Percentiles rank a stretch among this genome's conserved stretches.
Conservation (phyloP, 2,888 invertebrate species). For the Hypolimnas misippus region DNA sequence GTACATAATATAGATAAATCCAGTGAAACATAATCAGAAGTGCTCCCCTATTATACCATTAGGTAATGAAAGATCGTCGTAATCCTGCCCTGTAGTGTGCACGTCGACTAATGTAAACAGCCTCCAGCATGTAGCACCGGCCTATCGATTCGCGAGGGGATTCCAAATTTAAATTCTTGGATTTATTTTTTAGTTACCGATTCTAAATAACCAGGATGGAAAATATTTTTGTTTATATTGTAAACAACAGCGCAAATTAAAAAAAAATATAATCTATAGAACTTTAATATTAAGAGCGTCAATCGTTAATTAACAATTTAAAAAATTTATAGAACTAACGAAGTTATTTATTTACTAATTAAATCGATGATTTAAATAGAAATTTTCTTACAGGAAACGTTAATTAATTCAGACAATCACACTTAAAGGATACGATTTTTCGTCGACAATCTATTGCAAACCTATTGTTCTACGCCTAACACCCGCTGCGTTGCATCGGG, state of each 20-base stretch:
- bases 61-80: slow-evolving; percentile 72
- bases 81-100: slow-evolving; percentile 60
- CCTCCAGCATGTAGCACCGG: slow-evolving; percentile 54
- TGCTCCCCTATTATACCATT: slow-evolving; percentile 52
- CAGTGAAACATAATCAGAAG: slow-evolving; percentile 32
- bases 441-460: slow-evolving; percentile 22
- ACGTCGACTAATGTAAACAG: slow-evolving; percentile 62
- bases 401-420: slow-evolving; percentile 3
- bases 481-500: slow-evolving; percentile 54
- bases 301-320: too few relatives aligned
- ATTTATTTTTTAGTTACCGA: slow-evolving; percentile 48
- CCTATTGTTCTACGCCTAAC: slow-evolving; percentile 34
- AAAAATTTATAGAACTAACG: too few relatives aligned
- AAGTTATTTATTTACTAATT: background rate
- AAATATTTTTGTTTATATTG: too few relatives aligned
- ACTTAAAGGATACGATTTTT: slow-evolving; percentile 22
- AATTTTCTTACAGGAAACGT: slow-evolving; percentile 5
- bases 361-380: background rate
- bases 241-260: too few relatives aligned
- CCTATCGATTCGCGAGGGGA: slow-evolving; percentile 60
- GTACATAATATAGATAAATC: slow-evolving; percentile 14
- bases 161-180: slow-evolving; percentile 61
- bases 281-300: too few relatives aligned
- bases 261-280: too few relatives aligned
- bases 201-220: slow-evolving; percentile 1